These are phyloP conservation scores for Conchocele bisecta DNA, from an alignment of 2,888 invertebrate species.

Conservation along the genomic window DNA sequence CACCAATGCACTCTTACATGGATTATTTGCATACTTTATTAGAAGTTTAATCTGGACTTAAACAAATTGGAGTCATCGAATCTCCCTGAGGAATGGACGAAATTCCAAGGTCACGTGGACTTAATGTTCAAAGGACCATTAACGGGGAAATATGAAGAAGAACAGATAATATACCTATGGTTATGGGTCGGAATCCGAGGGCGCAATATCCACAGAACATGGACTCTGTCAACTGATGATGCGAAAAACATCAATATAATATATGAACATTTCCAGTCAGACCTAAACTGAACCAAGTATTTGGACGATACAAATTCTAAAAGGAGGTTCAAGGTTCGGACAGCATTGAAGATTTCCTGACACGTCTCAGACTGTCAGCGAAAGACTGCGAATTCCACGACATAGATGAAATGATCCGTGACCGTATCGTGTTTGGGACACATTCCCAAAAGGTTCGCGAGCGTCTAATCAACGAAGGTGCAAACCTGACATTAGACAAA, in stretches of 20 bases:
- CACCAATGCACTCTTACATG: no score
- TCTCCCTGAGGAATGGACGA: slow-evolving; percentile 20
- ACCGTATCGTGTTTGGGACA: slow-evolving; percentile 26
- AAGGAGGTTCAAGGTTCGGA: slow-evolving; percentile 17
- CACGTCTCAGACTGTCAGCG: neutral
- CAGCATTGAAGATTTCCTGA: slow-evolving; percentile 17
- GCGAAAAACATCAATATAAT: slow-evolving; percentile 12
- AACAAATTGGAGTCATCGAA: slow-evolving; percentile 12
- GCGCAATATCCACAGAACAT: slow-evolving; percentile 16
- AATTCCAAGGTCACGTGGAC: slow-evolving; percentile 22
- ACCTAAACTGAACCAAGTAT: slow-evolving; percentile 37
- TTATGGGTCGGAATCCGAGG: slow-evolving; percentile 28
- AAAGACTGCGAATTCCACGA: slow-evolving; percentile 18
- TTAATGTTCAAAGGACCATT: slow-evolving; percentile 27
- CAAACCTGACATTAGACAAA: slow-evolving; percentile 24
- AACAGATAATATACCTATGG: slow-evolving; percentile 17
- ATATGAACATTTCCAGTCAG: slow-evolving; percentile 6
- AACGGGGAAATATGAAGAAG: slow-evolving; percentile 11
- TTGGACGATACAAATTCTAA: slow-evolving; percentile 26
- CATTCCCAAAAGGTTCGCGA: slow-evolving; percentile 23
- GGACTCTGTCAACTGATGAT: slow-evolving; percentile 17
- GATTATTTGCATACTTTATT: no score
- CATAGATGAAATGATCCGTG: slow-evolving; percentile 28
- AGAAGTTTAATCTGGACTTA: no score
- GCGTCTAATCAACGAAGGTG: slow-evolving; percentile 15